These are phyloP conservation scores for Rostratula benghalensis DNA, from an alignment of 2,113 vertebrate species.

Conservation along the genomic window DNA sequence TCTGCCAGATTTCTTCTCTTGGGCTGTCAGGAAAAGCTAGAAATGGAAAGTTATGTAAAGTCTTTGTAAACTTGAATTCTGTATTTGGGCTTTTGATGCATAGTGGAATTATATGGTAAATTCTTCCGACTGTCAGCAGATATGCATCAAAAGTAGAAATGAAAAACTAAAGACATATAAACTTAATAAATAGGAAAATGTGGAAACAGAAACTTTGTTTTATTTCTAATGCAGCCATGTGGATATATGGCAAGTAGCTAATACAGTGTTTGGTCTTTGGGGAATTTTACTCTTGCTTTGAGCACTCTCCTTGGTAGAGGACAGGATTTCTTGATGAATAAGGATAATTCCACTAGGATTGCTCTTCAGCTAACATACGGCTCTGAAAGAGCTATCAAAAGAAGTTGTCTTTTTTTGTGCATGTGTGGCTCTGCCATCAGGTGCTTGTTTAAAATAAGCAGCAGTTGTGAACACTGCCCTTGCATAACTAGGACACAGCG, in stretches of 20 bases:
- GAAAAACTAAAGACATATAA: background rate
- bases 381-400: background rate
- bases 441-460: background rate
- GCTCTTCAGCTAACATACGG: background rate
- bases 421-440: background rate
- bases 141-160: background rate
- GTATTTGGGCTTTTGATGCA: background rate
- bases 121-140: background rate
- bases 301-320: background rate
- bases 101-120: background rate
- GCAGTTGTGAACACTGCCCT: background rate
- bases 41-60: constrained; percentile 44
- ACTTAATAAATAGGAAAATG: background rate
- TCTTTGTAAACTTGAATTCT: background rate
- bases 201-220: background rate
- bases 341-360: background rate
- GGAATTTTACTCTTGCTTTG: background rate
- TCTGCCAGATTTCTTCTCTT: constrained; percentile 37
- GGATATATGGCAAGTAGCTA: background rate
- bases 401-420: background rate
- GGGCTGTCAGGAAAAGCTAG: background rate
- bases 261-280: background rate
- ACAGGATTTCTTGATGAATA: background rate
- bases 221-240: background rate
- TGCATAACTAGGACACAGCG: rapidly evolving